phyloP scores from a whole-genome alignment of 2,797 vertebrate species.

The Enteromius argenteus region DNA sequence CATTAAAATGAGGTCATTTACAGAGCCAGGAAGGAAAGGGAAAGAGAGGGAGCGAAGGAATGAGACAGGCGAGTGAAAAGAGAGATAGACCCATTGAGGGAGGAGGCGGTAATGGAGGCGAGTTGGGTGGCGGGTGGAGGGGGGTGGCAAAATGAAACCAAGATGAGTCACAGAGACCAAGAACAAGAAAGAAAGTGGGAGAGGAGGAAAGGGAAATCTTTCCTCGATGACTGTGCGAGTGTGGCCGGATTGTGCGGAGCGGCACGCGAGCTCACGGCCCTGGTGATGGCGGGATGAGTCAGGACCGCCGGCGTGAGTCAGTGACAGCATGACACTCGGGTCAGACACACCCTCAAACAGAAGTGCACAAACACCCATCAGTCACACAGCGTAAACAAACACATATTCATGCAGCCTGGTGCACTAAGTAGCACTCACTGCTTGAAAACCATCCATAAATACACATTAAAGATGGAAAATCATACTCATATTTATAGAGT shows the following conservation, averaged over 20 bases:
- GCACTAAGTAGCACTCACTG: not conserved
- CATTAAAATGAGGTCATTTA: conserved; percentile 75
- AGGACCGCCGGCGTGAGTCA: conserved; percentile 56
- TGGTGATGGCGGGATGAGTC: conserved; percentile 66
- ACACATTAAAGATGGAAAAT: not conserved
- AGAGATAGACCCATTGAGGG: conserved; percentile 23
- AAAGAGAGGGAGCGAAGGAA: conserved; percentile 32
- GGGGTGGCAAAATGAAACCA: conserved; percentile 62
- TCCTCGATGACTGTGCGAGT: conserved; percentile 67
- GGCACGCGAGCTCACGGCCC: conserved; percentile 57
- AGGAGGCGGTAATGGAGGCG: conserved; percentile 25
- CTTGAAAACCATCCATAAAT: conserved; percentile 21
- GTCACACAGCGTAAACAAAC: conserved; percentile 31
- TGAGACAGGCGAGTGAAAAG: conserved; percentile 24
- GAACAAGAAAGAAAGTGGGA: conserved; percentile 42
- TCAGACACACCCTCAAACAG: conserved; percentile 56
- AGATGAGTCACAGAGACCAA: conserved; percentile 63
- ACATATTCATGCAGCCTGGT: not conserved
- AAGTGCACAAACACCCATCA: conserved; percentile 37
- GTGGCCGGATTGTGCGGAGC: conserved; percentile 45
- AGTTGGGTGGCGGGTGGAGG: conserved; percentile 57
- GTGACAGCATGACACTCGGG: conserved; percentile 24
- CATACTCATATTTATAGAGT: conserved; percentile 5
- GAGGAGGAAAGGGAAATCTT: conserved; percentile 59
- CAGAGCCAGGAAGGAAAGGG: conserved; percentile 62